phyloP scores from a whole-genome alignment of 92 coral and sea anemone species.

The Heteractis magnifica region DNA sequence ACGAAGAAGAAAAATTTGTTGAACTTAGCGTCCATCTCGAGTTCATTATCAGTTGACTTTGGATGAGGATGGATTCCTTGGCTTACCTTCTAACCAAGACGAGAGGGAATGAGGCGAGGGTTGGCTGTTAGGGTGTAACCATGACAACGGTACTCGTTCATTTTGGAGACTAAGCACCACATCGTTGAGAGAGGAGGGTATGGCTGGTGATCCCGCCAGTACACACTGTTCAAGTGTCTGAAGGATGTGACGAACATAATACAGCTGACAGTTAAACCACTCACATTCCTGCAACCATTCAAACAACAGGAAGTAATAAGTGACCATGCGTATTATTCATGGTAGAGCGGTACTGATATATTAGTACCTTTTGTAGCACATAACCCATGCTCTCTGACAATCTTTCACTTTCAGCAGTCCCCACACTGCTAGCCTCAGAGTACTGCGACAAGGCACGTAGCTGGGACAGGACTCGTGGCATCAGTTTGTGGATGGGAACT shows the following conservation, averaged over 20 bases:
- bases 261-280: slow-evolving; percentile 91
- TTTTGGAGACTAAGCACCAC: slow-evolving; percentile 72
- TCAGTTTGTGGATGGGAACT: slow-evolving; percentile 50
- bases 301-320: neutral
- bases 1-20: neutral
- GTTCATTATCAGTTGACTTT: neutral
- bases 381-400: slow-evolving; percentile 86
- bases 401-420: slow-evolving; percentile 55
- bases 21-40: neutral
- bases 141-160: slow-evolving; percentile 72
- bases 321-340: neutral
- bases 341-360: neutral
- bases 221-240: slow-evolving; percentile 86
- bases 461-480: slow-evolving; percentile 92
- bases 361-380: slow-evolving; percentile 73
- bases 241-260: slow-evolving; percentile 81
- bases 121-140: slow-evolving; percentile 86
- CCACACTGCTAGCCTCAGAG: slow-evolving; percentile 73
- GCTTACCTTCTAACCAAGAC: slow-evolving; percentile 89
- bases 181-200: slow-evolving; percentile 58
- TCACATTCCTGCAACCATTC: slow-evolving; percentile 74
- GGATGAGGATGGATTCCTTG: neutral
- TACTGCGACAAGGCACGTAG: slow-evolving; percentile 87
- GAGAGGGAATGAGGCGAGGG: slow-evolving; percentile 83
- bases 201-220: slow-evolving; percentile 78